Evolutionary conservation across 2,888 invertebrate species (phyloP).

Genomic region (Protonemura montana): DNA sequence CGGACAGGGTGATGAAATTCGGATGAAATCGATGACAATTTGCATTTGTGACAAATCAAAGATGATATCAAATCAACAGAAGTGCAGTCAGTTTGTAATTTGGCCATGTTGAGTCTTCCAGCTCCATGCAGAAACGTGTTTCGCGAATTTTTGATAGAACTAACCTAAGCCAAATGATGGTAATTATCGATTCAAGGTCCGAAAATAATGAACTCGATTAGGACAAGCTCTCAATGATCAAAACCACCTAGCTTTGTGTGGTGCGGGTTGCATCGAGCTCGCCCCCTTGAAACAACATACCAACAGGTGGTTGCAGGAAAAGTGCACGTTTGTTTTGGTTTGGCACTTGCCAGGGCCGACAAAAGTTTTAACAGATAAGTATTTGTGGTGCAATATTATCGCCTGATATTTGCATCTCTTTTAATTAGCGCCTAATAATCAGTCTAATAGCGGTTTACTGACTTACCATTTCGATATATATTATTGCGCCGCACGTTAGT

Average conservation of each 20-base stretch:
- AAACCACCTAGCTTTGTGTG: neutral
- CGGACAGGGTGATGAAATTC: neutral
- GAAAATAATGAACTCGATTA: neutral
- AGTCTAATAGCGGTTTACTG: neutral
- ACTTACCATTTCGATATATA: no score
- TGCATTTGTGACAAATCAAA: neutral
- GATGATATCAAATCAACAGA: neutral
- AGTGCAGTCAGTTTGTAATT: neutral
- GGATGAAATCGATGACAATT: neutral
- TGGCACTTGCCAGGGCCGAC: no score
- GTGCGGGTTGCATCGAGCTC: neutral
- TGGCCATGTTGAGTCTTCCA: neutral
- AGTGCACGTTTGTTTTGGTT: no score
- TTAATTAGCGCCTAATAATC: neutral
- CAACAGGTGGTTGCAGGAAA: no score
- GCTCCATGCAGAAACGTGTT: neutral
- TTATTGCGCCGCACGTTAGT: neutral
- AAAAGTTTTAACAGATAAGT: neutral
- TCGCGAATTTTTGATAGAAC: neutral
- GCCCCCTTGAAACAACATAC: neutral
- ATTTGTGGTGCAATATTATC: neutral
- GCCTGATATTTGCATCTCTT: neutral
- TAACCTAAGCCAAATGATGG: neutral
- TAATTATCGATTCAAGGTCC: neutral
- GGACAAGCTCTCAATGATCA: no score